phyloP scores from a whole-genome alignment of 2,797 vertebrate species.

The Thripadectes ignobilis region DNA sequence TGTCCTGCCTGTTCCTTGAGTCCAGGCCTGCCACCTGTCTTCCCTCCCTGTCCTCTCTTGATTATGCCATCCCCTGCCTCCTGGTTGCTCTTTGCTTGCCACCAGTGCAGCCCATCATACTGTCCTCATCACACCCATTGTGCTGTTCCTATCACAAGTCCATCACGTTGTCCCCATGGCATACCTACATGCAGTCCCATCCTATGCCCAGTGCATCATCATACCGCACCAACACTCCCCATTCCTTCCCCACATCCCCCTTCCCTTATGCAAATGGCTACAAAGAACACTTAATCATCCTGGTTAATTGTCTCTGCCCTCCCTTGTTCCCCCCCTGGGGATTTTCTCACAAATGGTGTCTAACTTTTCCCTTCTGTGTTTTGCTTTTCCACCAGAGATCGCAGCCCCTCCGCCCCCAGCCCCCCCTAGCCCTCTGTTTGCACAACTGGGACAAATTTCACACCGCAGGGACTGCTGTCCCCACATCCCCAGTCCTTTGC shows the following conservation, averaged over 20 bases:
- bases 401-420: slow-evolving; percentile 61
- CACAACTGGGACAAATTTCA: slow-evolving; percentile 81
- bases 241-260: not conserved
- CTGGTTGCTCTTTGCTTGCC: not conserved
- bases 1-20: not conserved
- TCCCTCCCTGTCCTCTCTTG: not conserved
- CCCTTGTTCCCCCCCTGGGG: slow-evolving; percentile 35
- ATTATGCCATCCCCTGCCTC: not conserved
- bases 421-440: slow-evolving; percentile 74
- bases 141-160: not conserved
- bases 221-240: not conserved
- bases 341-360: slow-evolving; percentile 82
- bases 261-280: not conserved
- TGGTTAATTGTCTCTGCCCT: slow-evolving; percentile 56
- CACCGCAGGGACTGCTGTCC: slow-evolving; percentile 20
- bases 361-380: slow-evolving; percentile 80
- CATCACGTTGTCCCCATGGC: not conserved
- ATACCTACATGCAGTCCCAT: not conserved
- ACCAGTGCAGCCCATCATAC: not conserved
- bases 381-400: slow-evolving; percentile 76
- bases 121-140: too few species aligned
- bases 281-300: slow-evolving; percentile 56
- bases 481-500: not conserved
- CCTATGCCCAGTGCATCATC: not conserved
- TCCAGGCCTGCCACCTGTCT: not conserved